Base-by-base conservation (phyloP, 2,113 vertebrate species). In the Plotosus lineatus region DNA sequence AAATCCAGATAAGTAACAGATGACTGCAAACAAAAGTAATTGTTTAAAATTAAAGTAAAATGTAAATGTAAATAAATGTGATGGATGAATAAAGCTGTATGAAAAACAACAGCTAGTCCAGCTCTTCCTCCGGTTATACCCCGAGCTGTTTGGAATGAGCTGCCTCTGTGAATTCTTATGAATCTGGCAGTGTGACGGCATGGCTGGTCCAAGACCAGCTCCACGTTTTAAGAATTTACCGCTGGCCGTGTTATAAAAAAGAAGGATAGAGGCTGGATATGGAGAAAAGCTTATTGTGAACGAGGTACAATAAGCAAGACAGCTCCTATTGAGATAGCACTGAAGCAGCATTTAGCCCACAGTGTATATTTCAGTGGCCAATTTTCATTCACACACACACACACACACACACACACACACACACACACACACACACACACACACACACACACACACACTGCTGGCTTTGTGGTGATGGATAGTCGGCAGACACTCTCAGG, bases 261-360 rank as follows among this genome's bases (percentile, higher is more conserved):
- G 36, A 66, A 80, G 75, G 33, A 48, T 38, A 66, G 69, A 72
- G 58, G 48, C 56, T 42, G 76, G 83, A 77, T 65, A 78, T 84
- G 88, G 88, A 92, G 91, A 93, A 92, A 89, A 90, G 93, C 91
- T 91, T 92, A 92, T 94, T 94, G 93, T 94, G 86, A 61, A n/a
- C 78, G 90, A 90, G 90, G 93, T 94, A 94, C 93, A 93, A 94
- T 94, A 92, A 94, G 91, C 92, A 91, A 86, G 88, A 85, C 91
- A 91, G 91, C 93, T 93, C 93, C 93, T 91, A 93, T 94, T 94
- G 93, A 94, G 89, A 85, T 74, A 87, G 87, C 74, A 92, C 89
- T 93, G 90, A 92, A 90, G 91, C 90, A 83, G 92, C 89, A 87
- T 89, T 91, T 92, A 91, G 90, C 90, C 85, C 90, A 61, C 88